Evolutionary conservation across 2,888 invertebrate species (phyloP), one percentile per base, ranked within the genome.

Genomic region (Trachelus troglodyta): DNA sequence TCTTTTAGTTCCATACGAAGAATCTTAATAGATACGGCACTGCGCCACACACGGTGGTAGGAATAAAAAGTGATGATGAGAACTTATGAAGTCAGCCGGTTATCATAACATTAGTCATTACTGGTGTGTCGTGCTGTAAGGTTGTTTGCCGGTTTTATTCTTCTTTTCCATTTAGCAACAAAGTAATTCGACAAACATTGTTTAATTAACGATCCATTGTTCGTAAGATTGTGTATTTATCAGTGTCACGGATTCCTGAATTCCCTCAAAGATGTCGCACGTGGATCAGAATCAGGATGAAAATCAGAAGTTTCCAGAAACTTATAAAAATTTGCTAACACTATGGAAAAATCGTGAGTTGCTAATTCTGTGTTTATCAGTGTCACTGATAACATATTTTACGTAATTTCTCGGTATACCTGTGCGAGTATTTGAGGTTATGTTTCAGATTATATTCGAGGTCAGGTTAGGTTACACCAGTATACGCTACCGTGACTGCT

Each of bases 281-380:
- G 69, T 76, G 69, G 76, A 79, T 34, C 79, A 15, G n/a, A 76
- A 78, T 77, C 75, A 83, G 15, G 79, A 78, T 34, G 84, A 81
- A 30, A 77, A 77, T 56, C 77, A 76, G 37, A 82, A 81, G 81
- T 76, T 82, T 37, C 84, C 86, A 69, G 85, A 83, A 76, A 82
- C 79, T 79, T 87, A 88, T 77, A 84, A 85, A 80, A 83, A 84
- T 78, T 81, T 87, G 76, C 82, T 87, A 69, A 81, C 85, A 37
- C 82, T 87, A 56, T 87, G 87, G 87, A 84, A 87, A 80, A 86
- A 85, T 84, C 87, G 87, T 87, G 80, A 87, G 87, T 87, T 75
- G 12, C 30, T 56, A 31, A 69, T 12, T 69, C 31, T 6, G 35
- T 56, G 11, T 31, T 34, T 76, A 56, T 56, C 40, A 56, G 56